Base-by-base conservation (phyloP, 2,888 invertebrate species). In the Podotricha telesiphe region DNA sequence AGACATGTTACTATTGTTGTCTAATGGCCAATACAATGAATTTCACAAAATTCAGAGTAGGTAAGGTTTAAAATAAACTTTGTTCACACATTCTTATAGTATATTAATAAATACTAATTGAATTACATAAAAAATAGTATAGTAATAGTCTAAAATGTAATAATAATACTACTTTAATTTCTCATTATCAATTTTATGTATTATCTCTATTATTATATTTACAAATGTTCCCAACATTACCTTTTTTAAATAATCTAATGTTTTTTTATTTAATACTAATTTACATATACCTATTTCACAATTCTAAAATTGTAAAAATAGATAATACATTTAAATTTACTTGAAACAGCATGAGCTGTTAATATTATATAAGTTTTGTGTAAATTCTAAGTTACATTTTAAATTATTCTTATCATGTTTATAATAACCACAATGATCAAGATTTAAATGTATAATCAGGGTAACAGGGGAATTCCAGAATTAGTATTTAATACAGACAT, bases 1-100 rank as follows among this genome's bases (percentile, higher is more conserved):
- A 45, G 45, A 45, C n/a, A 22, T 45, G n/a, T 45, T 42, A 11
- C 22, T 59, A 45, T 42, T 59, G 59, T 59, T 59, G 59, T 59
- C 42, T 59, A 28, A 59, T 45, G 59, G 17, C 45, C n/a, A 59
- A 45, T 42, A 45, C 22, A 59, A 59, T 17, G 11, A 37, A 55
- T 55, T 55, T 55, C 34, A 55, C 34, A 55, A 34, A 22, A 45
- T 59, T 59, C 22, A 59, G 20, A 17, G 42, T 45, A n/a, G 59
- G 22, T 28, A 59, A 45, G 42, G 45, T 5, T 22, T 42, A 42
- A 15, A 42, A 58, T n/a, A 40, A 28, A 34, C n/a, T 34, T 53
- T 53, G 53, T 53, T 53, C 53, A 53, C 53, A 53, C n/a, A 53
- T 53, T 53, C 8, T 13, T 13, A 4, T 42, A 42, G 1, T 22